Percentiles rank a stretch among this genome's conserved stretches.
Evolutionary conservation across 2,113 vertebrate genomes (phyloP).

Genomic region (Nycticebus coucang): DNA sequence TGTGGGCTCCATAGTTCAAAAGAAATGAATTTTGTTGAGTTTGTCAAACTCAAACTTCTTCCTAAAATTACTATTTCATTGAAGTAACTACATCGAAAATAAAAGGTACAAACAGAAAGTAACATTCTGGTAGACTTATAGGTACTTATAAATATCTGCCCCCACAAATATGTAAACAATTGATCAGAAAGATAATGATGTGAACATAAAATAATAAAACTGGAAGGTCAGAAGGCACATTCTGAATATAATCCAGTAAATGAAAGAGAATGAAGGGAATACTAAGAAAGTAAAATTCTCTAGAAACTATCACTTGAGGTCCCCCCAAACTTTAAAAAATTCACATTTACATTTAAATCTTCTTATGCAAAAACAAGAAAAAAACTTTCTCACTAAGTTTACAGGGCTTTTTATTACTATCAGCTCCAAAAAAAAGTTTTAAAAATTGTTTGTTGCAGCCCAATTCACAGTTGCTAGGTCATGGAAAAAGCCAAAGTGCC

Average conservation of each 20-base stretch:
- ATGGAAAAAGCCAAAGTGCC: too few relatives aligned
- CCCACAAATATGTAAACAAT: background rate
- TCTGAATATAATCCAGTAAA: slow-evolving; percentile 10
- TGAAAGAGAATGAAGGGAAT: background rate
- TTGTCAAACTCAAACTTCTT: background rate
- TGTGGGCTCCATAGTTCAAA: background rate
- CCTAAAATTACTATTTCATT: slow-evolving; percentile 30
- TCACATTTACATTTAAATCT: background rate
- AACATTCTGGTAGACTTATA: background rate
- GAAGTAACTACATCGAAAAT: background rate
- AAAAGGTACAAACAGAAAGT: background rate
- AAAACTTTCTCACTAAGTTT: background rate
- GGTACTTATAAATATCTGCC: background rate
- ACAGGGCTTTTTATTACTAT: slow-evolving; percentile 14
- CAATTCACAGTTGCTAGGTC: too few relatives aligned
- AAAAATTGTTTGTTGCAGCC: background rate
- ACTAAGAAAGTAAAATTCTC: slow-evolving; percentile 14
- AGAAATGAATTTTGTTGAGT: background rate
- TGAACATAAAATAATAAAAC: slow-evolving; percentile 10
- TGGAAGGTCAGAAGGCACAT: slow-evolving; percentile 40
- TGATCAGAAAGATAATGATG: background rate
- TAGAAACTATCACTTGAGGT: slow-evolving; percentile 13
- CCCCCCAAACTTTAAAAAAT: background rate
- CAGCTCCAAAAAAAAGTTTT: background rate
- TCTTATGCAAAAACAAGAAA: background rate